Evolutionary conservation across 2,888 invertebrate species (phyloP).

Genomic region (Noctua comes): DNA sequence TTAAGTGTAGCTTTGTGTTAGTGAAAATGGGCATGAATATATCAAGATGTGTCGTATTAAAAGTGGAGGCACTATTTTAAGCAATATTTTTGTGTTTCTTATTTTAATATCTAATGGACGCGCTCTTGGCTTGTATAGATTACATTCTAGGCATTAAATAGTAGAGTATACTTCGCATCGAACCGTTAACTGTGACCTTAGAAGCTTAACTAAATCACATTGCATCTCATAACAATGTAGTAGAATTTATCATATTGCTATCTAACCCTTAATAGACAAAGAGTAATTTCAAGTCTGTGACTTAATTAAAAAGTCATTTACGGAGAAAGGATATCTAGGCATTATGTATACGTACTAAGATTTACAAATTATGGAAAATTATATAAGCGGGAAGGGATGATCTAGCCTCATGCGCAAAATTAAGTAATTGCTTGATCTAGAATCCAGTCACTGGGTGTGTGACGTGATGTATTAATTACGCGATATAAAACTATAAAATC

Average conservation of each 20-base stretch:
- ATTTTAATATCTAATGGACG: slow-evolving; percentile 67
- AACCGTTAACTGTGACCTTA: slow-evolving; percentile 54
- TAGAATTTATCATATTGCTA: slow-evolving; percentile 49
- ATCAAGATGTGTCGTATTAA: slow-evolving; percentile 36
- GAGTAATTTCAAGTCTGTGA: slow-evolving; percentile 15
- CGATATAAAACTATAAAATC: slow-evolving; percentile 58
- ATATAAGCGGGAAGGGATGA: slow-evolving; percentile 24
- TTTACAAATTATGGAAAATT: slow-evolving; percentile 27
- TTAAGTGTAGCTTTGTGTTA: background rate
- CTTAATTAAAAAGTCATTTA: slow-evolving; percentile 32
- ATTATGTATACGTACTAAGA: slow-evolving; percentile 31
- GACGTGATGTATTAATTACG: slow-evolving; percentile 37
- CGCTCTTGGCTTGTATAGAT: slow-evolving; percentile 59
- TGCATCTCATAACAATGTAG: slow-evolving; percentile 33
- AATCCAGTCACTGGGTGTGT: slow-evolving; percentile 26
- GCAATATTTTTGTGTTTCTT: slow-evolving; percentile 51
- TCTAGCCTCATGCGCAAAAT: slow-evolving; percentile 54
- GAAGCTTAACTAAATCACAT: slow-evolving; percentile 61
- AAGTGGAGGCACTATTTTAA: slow-evolving; percentile 64
- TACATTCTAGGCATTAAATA: slow-evolving; percentile 59
- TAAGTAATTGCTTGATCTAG: slow-evolving; percentile 33
- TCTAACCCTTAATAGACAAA: slow-evolving; percentile 37
- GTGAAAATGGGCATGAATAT: slow-evolving; percentile 1
- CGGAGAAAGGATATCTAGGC: slow-evolving; percentile 8
- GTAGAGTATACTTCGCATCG: slow-evolving; percentile 57